A percentile compares a stretch with the other conserved stretches of the same genome.
These are phyloP conservation scores for Tipula confusa DNA, from an alignment of 2,888 invertebrate species.

Conservation along the genomic window DNA sequence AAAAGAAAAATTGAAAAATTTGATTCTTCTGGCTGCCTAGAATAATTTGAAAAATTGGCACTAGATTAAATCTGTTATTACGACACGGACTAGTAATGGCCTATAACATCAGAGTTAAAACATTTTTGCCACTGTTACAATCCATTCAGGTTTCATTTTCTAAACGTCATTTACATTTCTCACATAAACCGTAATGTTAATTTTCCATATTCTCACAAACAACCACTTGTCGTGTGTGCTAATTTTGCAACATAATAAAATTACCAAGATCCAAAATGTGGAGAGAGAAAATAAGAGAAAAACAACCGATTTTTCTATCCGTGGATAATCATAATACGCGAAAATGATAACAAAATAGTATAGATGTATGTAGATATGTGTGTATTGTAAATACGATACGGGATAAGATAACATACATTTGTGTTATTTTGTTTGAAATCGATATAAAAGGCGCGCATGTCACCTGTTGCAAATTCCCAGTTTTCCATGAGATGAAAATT, in stretches of 20 bases:
- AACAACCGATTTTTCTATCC: neutral
- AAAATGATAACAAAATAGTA: neutral
- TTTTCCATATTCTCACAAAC: neutral
- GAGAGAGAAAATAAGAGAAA: too few species aligned
- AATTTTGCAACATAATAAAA: neutral
- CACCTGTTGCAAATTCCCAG: slow-evolving; percentile 30
- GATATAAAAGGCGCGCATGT: slow-evolving; percentile 30
- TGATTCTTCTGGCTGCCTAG: too few species aligned
- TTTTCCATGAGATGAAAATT: neutral
- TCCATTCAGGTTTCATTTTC: too few species aligned
- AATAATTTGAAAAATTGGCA: too few species aligned
- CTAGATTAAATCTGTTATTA: too few species aligned
- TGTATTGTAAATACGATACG: neutral
- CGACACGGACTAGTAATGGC: too few species aligned
- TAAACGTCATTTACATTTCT: too few species aligned
- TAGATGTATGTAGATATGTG: neutral
- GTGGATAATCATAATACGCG: neutral
- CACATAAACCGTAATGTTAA: too few species aligned
- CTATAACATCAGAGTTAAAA: too few species aligned
- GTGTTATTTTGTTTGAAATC: neutral
- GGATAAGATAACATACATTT: neutral
- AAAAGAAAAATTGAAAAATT: too few species aligned
- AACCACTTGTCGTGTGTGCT: neutral
- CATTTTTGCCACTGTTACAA: too few species aligned
- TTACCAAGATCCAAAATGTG: neutral